Conservation (phyloP, 2,888 invertebrate species). For the Furcula furcula region DNA sequence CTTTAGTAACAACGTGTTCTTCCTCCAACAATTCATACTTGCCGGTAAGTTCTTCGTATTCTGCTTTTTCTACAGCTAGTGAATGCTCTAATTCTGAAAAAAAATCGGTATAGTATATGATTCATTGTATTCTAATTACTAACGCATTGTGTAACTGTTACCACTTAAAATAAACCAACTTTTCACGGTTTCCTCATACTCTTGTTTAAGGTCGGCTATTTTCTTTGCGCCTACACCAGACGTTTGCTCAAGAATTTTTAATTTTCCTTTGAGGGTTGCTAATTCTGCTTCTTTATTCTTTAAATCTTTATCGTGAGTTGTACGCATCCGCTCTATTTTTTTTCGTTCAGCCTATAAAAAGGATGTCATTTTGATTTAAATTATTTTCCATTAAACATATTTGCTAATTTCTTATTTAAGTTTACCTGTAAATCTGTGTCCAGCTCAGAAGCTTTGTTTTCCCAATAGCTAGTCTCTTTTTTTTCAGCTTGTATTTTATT, state of each 20-base stretch:
- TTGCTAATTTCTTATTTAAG: neutral
- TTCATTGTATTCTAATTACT: too few relatives aligned
- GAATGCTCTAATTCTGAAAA: constrained; percentile 85
- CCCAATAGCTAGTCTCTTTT: constrained; percentile 84
- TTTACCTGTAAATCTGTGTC: constrained; percentile 82
- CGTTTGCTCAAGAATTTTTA: constrained; percentile 83
- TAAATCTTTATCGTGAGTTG: constrained; percentile 87
- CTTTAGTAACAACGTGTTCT: constrained; percentile 91
- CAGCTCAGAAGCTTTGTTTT: constrained; percentile 83
- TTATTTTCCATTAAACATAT: neutral
- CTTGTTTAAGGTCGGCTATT: constrained; percentile 85
- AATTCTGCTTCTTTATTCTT: constrained; percentile 90
- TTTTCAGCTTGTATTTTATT: constrained; percentile 81
- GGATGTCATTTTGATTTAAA: neutral
- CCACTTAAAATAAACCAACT: constrained; percentile 83
- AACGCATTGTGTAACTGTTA: too few relatives aligned
- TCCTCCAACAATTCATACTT: constrained; percentile 93
- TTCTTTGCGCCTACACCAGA: constrained; percentile 84
- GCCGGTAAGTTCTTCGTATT: constrained; percentile 89
- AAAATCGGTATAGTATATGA: constrained; percentile 28
- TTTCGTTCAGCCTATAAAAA: constrained; percentile 82
- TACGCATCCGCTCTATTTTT: constrained; percentile 84
- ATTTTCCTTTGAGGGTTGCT: constrained; percentile 87
- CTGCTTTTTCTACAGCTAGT: constrained; percentile 85
- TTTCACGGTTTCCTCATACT: constrained; percentile 84